Evolutionary conservation across 2,888 invertebrate genomes (phyloP), one percentile per base, ranked within the genome.

Genomic region (Amiota mariae): DNA sequence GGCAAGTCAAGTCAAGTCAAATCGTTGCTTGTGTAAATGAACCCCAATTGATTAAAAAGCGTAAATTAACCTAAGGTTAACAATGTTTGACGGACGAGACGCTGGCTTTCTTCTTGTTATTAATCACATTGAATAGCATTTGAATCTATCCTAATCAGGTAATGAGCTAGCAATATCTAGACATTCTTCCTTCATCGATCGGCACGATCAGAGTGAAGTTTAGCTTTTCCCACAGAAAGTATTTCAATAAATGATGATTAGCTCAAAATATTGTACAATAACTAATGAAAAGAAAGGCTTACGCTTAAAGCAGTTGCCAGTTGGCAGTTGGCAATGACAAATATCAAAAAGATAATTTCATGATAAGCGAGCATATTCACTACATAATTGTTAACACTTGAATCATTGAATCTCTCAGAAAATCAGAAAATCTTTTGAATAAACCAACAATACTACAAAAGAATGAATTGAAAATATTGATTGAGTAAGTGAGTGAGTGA

Each of bases 111-210:
- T 18, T 24, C 20, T 59, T 83, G 83, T 83, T 85, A 85, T 87
- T 86, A 86, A 85, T 87, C 85, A 83, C 80, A 73, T 75, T 77
- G 66, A 74, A 36, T 6, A 64, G 61, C 76, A 80, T 81, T 79
- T 86, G 84, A 85, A 85, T 86, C 36, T 36, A 36, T 84, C 82
- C 85, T 87, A 87, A 87, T 85, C 86, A 87, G 85, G 81, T 82
- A 76, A 80, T 80, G 81, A 81, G 84, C 82, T 85, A 79, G 78
- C 20, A 51, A 63, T 61, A 74, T 51, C 71, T 72, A 68, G 57
- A 72, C 72, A 71, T 70, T 71, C 73, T 9, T 48, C 72, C 71
- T 75, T 70, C 13, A 76, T 78, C 82, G 82, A 76, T 78, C 82
- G 82, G 83, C 81, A 63, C 76, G 75, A 79, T 80, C 80, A 81